A percentile compares a stretch with the other conserved stretches of the same genome.
These are phyloP conservation scores for Procapra przewalskii DNA, from an alignment of 2,113 vertebrate species.

Conservation along the genomic window DNA sequence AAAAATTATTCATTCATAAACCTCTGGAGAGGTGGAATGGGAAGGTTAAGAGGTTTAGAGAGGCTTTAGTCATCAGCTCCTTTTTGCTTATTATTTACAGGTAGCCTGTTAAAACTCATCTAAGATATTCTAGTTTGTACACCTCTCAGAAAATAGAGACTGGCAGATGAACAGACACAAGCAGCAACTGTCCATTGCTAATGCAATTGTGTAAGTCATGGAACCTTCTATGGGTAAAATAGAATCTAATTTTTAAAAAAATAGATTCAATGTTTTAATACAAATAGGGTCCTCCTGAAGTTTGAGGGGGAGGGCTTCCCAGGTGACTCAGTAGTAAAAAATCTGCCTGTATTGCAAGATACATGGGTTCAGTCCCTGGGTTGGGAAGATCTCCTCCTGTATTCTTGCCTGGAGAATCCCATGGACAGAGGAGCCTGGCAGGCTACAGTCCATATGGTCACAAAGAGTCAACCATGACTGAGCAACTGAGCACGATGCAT, in stretches of 20 bases:
- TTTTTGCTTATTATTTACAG: neutral
- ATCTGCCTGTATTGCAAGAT: neutral
- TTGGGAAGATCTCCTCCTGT: neutral
- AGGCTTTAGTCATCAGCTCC: neutral
- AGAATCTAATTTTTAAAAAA: neutral
- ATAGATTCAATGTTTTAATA: neutral
- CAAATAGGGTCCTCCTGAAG: neutral
- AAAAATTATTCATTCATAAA: constrained; percentile 60
- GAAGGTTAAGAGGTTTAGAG: constrained; percentile 59
- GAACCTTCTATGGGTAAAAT: neutral
- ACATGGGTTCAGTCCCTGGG: neutral
- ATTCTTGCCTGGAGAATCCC: neutral
- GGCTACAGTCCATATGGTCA: neutral
- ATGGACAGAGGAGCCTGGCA: neutral
- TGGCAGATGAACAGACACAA: neutral
- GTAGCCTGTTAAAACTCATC: neutral
- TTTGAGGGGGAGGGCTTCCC: neutral
- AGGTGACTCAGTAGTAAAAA: neutral
- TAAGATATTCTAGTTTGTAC: neutral
- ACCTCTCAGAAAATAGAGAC: neutral
- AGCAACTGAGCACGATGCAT: neutral
- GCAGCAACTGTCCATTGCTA: neutral
- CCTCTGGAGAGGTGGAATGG: constrained; percentile 21
- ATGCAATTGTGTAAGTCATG: neutral
- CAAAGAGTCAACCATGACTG: neutral